A percentile compares a stretch with the other conserved stretches of the same genome.
Conservation (phyloP, 2,113 vertebrate species). For the Corythaeola cristata region DNA sequence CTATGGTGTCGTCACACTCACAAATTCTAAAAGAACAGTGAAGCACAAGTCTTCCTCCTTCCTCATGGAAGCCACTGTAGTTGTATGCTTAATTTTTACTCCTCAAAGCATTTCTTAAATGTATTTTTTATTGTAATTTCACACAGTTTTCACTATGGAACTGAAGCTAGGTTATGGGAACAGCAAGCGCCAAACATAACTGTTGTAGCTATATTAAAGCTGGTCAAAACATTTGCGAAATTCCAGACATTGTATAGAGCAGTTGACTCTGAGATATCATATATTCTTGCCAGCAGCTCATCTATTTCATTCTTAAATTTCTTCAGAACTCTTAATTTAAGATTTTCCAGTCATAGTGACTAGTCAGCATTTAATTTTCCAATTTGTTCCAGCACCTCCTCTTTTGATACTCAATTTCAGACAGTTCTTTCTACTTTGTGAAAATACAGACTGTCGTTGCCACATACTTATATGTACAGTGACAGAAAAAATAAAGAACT, state of each 20-base stretch:
- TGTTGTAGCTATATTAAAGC: neutral
- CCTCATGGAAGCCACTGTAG: neutral
- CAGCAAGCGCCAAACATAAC: neutral
- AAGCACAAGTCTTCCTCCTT: neutral
- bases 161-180: neutral
- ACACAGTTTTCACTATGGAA: neutral
- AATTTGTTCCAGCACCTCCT: neutral
- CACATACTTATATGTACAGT: neutral
- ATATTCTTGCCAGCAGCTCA: neutral
- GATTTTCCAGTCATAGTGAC: neutral
- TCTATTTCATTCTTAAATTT: neutral
- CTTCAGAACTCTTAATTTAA: constrained; percentile 15
- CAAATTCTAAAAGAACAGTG: neutral
- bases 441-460: neutral
- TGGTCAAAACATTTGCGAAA: neutral
- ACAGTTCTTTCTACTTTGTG: neutral
- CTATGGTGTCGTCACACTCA: neutral
- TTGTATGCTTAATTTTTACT: neutral
- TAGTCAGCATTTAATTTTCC: constrained; percentile 20
- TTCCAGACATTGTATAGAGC: neutral
- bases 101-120: neutral
- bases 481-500: neutral
- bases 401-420: neutral
- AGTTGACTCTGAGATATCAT: neutral
- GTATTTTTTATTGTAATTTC: neutral